Conservation (phyloP, 2,797 vertebrate genomes). For the Pogoniulus pusillus region DNA sequence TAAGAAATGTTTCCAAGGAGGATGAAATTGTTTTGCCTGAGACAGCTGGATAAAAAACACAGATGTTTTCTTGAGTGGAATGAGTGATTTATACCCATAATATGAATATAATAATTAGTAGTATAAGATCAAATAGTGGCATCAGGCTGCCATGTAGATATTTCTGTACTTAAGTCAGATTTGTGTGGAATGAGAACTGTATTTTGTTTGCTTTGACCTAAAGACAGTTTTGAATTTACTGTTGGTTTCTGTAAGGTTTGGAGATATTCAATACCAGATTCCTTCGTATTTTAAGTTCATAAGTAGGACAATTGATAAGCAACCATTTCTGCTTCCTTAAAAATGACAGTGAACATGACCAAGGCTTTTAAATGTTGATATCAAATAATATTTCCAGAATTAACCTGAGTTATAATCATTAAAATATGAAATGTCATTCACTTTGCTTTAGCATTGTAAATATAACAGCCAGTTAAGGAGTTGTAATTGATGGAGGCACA, state of each 20-base stretch:
- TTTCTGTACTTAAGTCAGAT: neutral
- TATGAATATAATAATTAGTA: neutral
- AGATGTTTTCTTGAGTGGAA: neutral
- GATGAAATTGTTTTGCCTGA: neutral
- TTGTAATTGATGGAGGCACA: neutral
- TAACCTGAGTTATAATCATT: neutral
- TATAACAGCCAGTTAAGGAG: neutral
- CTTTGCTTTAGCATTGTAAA: neutral
- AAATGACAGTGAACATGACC: neutral
- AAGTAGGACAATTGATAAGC: neutral
- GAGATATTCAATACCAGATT: neutral
- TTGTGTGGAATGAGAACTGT: neutral
- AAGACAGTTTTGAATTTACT: neutral
- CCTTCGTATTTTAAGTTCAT: neutral
- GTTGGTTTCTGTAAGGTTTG: neutral
- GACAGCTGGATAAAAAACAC: neutral
- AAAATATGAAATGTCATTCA: neutral
- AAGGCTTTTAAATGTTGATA: neutral
- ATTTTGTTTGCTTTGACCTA: neutral
- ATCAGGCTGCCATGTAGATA: neutral
- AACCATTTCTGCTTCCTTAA: neutral
- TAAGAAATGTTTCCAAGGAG: neutral
- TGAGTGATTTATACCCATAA: neutral
- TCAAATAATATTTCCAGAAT: neutral
- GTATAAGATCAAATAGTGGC: neutral